Evolutionary conservation across 2,888 invertebrate species (phyloP), one percentile per base, ranked within the genome.

Genomic region (Aphidius colemani): DNA sequence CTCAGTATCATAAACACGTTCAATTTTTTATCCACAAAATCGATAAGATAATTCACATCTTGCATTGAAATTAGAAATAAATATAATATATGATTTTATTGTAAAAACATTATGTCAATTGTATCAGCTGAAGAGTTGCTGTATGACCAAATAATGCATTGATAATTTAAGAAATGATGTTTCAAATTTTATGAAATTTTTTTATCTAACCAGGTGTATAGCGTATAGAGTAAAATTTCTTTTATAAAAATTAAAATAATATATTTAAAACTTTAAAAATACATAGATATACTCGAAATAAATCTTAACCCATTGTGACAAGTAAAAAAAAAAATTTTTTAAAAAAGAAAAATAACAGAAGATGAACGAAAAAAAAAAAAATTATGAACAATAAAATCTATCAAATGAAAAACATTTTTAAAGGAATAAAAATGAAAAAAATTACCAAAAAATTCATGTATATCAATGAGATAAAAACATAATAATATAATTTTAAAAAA

Each of bases 31-130:
- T 51, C 49, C 57, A 41, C 57, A 63, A 63, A 57, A 63, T 46
- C 46, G 65, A 65, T 65, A 65, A 65, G 65, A 65, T 61, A 59
- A 55, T 65, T 61, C 60, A 68, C 67, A 65, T 67, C 63, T 65
- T 66, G 39, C 3, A 30, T 30, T 30, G 5, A 30, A 30, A 30
- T 30, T 30, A 30, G 39, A 44, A 8, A 60, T 7, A 62, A 18
- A 18, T 18, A 18, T 18, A 18, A 18, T 18, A 1, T 18, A 18
- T 18, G 2, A 18, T 18, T 18, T 18, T 18, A 2, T 43, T n/a
- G 7, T 18, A 30, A 13, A 18, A 18, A 18, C 1, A 2, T 18
- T 18, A 18, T 18, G 13, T 18, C 13, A 18, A 18, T 18, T 18
- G 13, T 2, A 18, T 18, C 50, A 40, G 60, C 60, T 57, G 30